Base-by-base conservation (phyloP, 2,113 vertebrate genomes). In the Laticauda laticaudata region DNA sequence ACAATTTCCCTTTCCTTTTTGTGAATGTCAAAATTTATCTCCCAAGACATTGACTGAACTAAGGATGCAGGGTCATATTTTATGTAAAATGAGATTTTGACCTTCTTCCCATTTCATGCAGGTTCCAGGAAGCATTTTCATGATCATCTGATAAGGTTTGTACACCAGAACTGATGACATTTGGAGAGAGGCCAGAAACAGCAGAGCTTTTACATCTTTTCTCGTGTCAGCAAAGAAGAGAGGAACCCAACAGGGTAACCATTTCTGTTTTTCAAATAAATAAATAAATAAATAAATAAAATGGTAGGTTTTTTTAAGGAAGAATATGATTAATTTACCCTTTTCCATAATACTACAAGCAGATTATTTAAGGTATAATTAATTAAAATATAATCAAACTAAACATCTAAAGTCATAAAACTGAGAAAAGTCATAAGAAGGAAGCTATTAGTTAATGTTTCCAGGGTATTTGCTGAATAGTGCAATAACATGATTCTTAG, bases 121-220 rank as follows among this genome's bases (percentile, higher is more conserved):
- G 92, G 93, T 85, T 93, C 69, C 92, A 94, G 92, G 91, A 93
- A 94, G 86, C n/a, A 64, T 61, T 94, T 87, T 86, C 39, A 87
- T 92, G 87, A 94, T 53, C 88, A 5, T 9, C 9, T 69, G 69
- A 89, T 55, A 51, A 56, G 23, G 18, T 59, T 59, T 91, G 88
- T 85, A 21, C 53, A 86, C 51, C 20, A 0, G 1, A 8, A 39
- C 55, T 24, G 3, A 15, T 89, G 23, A 54, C 26, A 91, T 92
- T 89, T 92, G 39, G 86, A 45, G 24, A 14, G 24, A 81, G 18
- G 8, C 53, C 90, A 87, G 87, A 34, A 51, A 75, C 53, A 54
- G 39, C 64, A 39, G 18, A 9, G 34, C 48, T 88, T 54, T 51
- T 10, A n/a, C 53, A 64, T 81, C 57, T 91, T 75, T 10, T 21